These are phyloP conservation scores for Rhagonycha lutea DNA, from an alignment of 2,888 invertebrate genomes.

Conservation along the genomic window DNA sequence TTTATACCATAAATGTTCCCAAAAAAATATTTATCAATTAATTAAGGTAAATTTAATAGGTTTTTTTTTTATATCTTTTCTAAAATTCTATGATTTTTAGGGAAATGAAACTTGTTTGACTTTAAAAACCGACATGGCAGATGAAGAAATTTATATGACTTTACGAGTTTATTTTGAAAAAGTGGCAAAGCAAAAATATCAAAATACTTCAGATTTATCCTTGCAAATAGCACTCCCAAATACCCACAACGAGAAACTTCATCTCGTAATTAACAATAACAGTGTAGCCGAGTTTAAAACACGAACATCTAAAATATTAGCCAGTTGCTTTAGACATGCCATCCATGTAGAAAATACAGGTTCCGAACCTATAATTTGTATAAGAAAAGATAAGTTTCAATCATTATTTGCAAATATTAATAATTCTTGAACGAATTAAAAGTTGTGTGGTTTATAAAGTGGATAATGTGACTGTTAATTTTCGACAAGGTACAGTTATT, in stretches of 20 bases:
- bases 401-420: background rate
- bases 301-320: constrained; percentile 24
- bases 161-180: constrained; percentile 27
- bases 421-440: background rate
- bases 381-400: background rate
- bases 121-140: constrained; percentile 22
- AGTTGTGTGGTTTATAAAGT: background rate
- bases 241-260: background rate
- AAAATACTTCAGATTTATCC: constrained; percentile 4
- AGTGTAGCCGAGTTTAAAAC: constrained; percentile 11
- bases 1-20: background rate
- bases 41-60: background rate
- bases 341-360: background rate
- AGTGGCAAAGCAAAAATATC: constrained; percentile 16
- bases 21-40: background rate
- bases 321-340: constrained; percentile 4
- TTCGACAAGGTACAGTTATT: background rate
- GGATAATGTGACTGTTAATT: too few relatives aligned
- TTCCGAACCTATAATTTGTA: background rate
- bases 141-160: constrained; percentile 30
- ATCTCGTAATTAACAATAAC: constrained; percentile 5
- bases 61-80: background rate
- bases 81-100: constrained; percentile 17
- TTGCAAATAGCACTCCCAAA: background rate
- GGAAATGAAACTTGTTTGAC: constrained; percentile 26